A percentile compares a stretch with the other conserved stretches of the same genome.
These are phyloP conservation scores for Diloba caeruleocephala DNA, from an alignment of 2,888 invertebrate species.

Conservation along the genomic window DNA sequence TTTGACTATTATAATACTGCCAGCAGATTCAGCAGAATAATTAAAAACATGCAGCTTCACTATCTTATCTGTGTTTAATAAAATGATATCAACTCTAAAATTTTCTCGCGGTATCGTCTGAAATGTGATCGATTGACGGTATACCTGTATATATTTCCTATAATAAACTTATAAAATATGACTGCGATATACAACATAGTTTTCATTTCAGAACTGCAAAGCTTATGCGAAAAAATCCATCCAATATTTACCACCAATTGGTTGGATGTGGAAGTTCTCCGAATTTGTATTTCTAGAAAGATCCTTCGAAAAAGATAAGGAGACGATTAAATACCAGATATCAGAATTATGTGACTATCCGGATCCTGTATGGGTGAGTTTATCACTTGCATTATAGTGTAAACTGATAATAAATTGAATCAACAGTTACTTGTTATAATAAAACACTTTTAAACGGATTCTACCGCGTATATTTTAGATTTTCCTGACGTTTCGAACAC, in stretches of 20 bases:
- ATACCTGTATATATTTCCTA: too few relatives aligned
- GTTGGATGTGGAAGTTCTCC: constrained; percentile 99
- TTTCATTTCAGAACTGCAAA: constrained; percentile 94
- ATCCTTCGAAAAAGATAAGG: constrained; percentile 96
- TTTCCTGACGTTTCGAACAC: too few relatives aligned
- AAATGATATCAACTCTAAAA: too few relatives aligned
- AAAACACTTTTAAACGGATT: constrained; percentile 21
- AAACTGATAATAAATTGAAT: not conserved
- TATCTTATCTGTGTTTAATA: too few relatives aligned
- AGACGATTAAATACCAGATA: constrained; percentile 94
- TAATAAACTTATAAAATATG: too few relatives aligned
- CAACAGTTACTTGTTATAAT: constrained; percentile 4
- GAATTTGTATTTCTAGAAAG: constrained; percentile 98
- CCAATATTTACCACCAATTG: constrained; percentile 96
- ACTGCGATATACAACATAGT: not conserved
- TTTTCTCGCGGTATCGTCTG: too few relatives aligned
- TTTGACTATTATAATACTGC: too few relatives aligned
- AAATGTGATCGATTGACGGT: too few relatives aligned
- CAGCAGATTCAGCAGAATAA: too few relatives aligned
- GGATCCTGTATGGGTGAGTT: constrained; percentile 95
- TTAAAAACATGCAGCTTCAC: too few relatives aligned
- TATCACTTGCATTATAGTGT: constrained; percentile 23
- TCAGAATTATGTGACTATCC: constrained; percentile 95
- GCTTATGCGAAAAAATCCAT: constrained; percentile 98
- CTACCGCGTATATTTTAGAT: too few relatives aligned